Base-by-base conservation (phyloP, 2,888 invertebrate species). In the Aquatica leii region DNA sequence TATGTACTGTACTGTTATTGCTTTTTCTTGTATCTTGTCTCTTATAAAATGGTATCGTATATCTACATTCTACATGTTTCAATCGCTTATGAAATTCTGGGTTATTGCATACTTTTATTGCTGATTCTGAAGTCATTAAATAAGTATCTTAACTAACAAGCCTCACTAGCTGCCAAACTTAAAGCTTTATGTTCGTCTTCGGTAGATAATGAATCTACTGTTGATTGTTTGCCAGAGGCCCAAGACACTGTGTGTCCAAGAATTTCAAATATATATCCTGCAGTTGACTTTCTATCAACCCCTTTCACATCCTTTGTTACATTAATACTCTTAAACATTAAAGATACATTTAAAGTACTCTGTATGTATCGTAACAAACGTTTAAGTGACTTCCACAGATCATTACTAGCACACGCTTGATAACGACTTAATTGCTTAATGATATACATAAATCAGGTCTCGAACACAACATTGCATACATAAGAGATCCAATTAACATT, bases 401-500 rank as follows among this genome's bases (percentile, higher is more conserved):
- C 6, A 6, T 4, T 2, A 8, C 40, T 40, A 8, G 40, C 40
- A 40, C 40, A 6, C n/a, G 3, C 14, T 40, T 40, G 40, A 40
- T 40, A 40, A 40, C 40, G n/a, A n/a, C 14, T 4, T 12, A n/a
- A 2, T 12, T 40, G 9, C 40, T 40, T 4, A 40, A 12, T 40
- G 40, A 40, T 40, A 40, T 14, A 40, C 40, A 4, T 40, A 40
- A 40, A 40, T 40, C 40, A 40, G 40, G 40, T 40, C 40, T 40
- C 3, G 3, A 4, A 40, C 40, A n/a, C n/a, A n/a, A n/a, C n/a
- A n/a, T n/a, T n/a, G n/a, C n/a, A n/a, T n/a, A n/a, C n/a, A n/a
- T n/a, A n/a, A n/a, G n/a, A n/a, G n/a, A n/a, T n/a, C n/a, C n/a
- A n/a, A n/a, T n/a, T n/a, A n/a, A n/a, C n/a, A n/a, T n/a, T n/a